Evolutionary conservation across 2,888 invertebrate species (phyloP).

Genomic region (Phaedon cochleariae): DNA sequence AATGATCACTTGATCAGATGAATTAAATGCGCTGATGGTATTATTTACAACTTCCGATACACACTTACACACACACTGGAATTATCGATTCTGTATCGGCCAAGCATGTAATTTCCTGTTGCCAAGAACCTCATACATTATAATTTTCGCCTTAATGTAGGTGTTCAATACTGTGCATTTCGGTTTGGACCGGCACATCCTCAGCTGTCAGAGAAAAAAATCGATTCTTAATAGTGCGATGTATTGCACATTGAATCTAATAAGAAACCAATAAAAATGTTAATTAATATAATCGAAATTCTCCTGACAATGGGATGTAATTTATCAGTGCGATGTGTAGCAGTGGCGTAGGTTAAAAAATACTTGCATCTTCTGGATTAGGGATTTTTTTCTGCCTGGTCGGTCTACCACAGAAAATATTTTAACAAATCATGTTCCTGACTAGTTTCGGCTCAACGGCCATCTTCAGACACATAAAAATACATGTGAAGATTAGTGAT

Average conservation of each 20-base stretch:
- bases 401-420: too few relatives aligned
- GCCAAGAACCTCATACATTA: not conserved
- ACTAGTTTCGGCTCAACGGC: too few relatives aligned
- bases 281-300: conserved; percentile 18
- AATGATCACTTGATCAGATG: not conserved
- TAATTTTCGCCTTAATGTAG: conserved; percentile 5
- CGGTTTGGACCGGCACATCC: conserved; percentile 10
- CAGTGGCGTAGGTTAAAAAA: not conserved
- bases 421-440: too few relatives aligned
- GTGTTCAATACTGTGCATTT: conserved; percentile 2
- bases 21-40: not conserved
- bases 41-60: conserved; percentile 2
- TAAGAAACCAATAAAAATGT: conserved; percentile 21
- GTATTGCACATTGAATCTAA: conserved; percentile 14
- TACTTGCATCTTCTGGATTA: not conserved
- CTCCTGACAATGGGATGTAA: conserved; percentile 12
- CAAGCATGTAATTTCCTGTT: not conserved
- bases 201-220: conserved; percentile 13
- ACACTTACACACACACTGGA: not conserved
- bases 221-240: not conserved
- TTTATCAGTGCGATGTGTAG: conserved; percentile 13
- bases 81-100: not conserved
- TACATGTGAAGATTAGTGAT: too few relatives aligned
- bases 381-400: too few relatives aligned
- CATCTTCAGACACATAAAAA: too few relatives aligned